phyloP scores from a whole-genome alignment of 1,140 invertebrate species.

The Heterodera carotae region DNA sequence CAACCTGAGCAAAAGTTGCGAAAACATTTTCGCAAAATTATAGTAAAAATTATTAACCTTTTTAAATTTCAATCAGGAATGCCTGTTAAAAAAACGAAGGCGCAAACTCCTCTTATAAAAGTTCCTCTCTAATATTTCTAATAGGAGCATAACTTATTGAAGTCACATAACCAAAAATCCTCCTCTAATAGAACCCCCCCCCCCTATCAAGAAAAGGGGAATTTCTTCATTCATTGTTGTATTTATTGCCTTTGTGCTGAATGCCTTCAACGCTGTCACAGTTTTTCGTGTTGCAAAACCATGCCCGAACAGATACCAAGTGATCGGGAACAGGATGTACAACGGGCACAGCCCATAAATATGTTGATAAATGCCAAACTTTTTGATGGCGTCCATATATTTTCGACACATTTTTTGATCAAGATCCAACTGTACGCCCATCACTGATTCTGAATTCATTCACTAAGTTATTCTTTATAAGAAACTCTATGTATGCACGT shows the following conservation, averaged over 20 bases:
- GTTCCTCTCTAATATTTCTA: too few relatives aligned
- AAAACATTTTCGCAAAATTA: too few relatives aligned
- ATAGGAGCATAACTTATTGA: too few relatives aligned
- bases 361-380: constrained; percentile 66
- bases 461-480: not conserved
- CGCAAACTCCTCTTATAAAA: too few relatives aligned
- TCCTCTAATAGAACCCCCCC: too few relatives aligned
- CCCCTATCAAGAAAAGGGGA: too few relatives aligned
- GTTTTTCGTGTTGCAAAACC: constrained; percentile 76
- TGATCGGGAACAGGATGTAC: constrained; percentile 77
- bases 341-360: constrained; percentile 74
- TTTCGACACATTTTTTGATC: constrained; percentile 74
- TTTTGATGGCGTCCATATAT: constrained; percentile 76
- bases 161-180: too few relatives aligned
- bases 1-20: not conserved
- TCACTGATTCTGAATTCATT: constrained; percentile 74
- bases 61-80: not conserved
- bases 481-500: too few relatives aligned
- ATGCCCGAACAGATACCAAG: constrained; percentile 78
- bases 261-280: constrained; percentile 70
- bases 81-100: too few relatives aligned
- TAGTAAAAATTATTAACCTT: too few relatives aligned
- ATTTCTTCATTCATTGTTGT: not conserved
- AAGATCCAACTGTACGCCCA: constrained; percentile 76
- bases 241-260: constrained; percentile 33